These are phyloP conservation scores for Cettia cetti DNA, from an alignment of 2,113 vertebrate genomes.

Conservation along the genomic window DNA sequence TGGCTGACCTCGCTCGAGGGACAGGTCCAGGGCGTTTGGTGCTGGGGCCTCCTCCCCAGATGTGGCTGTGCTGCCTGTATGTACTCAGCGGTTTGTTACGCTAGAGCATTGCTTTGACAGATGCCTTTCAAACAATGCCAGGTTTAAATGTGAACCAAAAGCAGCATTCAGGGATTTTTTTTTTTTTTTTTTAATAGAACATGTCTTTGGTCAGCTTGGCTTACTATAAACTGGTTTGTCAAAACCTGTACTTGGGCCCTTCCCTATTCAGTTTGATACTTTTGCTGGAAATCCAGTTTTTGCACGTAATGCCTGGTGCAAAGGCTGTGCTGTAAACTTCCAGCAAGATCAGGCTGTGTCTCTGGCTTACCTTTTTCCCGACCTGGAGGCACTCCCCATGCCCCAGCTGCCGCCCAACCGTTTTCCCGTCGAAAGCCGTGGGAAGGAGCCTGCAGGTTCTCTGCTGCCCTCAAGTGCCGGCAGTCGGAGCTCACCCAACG, in stretches of 20 bases:
- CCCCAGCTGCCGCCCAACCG: background rate
- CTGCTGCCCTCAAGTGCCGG: slow-evolving; percentile 45
- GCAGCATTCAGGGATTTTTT: background rate
- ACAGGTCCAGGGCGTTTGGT: background rate
- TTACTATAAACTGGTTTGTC: background rate
- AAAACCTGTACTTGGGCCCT: background rate
- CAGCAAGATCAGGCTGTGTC: background rate
- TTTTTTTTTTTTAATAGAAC: background rate
- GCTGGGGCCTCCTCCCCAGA: background rate
- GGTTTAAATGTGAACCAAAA: slow-evolving; percentile 59
- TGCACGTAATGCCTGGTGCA: background rate
- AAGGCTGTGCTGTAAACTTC: background rate
- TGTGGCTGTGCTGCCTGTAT: background rate
- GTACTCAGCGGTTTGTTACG: background rate
- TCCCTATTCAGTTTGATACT: background rate
- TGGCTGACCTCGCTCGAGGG: background rate
- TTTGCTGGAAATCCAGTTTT: slow-evolving; percentile 15
- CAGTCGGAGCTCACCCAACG: background rate
- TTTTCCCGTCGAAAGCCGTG: background rate
- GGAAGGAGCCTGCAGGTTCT: background rate
- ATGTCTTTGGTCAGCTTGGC: slow-evolving; percentile 1
- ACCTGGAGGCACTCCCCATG: background rate
- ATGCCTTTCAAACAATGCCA: slow-evolving; percentile 55
- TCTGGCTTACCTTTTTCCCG: background rate
- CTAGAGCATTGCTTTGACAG: slow-evolving; percentile 15